phyloP scores from a whole-genome alignment of 92 coral and sea anemone species.

The Palythoa caribaeorum region DNA sequence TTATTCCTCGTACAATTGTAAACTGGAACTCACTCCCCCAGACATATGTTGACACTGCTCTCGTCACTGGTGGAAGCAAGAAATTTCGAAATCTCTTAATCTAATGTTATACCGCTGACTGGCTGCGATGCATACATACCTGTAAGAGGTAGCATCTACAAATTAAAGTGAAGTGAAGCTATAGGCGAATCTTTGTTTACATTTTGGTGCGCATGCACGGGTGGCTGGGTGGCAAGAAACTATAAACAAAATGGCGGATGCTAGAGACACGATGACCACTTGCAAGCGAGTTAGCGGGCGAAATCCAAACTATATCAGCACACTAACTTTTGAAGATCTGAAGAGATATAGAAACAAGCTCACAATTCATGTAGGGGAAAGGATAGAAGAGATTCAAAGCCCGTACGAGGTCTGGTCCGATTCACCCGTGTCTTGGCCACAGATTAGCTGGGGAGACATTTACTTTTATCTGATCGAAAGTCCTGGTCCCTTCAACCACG shows the following conservation, averaged over 20 bases:
- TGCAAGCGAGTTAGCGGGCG: constrained; percentile 4
- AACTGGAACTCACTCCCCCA: no score
- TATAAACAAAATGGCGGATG: neutral
- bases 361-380: neutral
- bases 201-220: neutral
- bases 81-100: no score
- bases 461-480: constrained; percentile 16
- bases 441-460: neutral
- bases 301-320: neutral
- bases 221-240: neutral
- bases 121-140: no score
- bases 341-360: constrained; percentile 10
- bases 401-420: constrained; percentile 25
- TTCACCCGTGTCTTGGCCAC: neutral
- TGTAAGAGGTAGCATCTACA: no score
- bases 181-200: constrained; percentile 5
- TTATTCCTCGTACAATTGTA: no score
- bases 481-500: constrained; percentile 1
- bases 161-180: no score
- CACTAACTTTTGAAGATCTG: neutral
- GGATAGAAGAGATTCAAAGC: neutral
- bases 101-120: no score
- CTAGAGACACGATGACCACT: neutral
- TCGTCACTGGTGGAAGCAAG: no score
- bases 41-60: no score